A percentile compares a stretch with the other conserved stretches of the same genome.
These are phyloP conservation scores for Sardina pilchardus DNA, from an alignment of 2,113 vertebrate genomes.

Conservation along the genomic window DNA sequence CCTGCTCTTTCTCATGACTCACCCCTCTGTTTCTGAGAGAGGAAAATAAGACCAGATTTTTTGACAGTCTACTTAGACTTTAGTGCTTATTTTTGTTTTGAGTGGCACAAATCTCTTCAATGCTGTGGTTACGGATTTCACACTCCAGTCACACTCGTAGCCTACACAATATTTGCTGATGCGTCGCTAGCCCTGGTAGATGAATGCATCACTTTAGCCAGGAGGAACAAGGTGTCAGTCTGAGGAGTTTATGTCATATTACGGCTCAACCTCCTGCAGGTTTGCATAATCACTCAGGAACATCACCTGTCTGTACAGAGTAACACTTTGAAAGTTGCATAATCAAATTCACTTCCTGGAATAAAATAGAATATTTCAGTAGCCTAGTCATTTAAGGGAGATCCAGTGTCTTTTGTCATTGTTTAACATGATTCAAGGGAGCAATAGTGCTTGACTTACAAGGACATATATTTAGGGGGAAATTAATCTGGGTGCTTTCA, in stretches of 20 bases:
- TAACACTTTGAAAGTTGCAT: background rate
- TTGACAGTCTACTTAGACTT: background rate
- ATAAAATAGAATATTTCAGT: background rate
- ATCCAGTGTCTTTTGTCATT: too few species aligned
- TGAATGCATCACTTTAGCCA: background rate
- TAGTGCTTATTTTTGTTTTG: background rate
- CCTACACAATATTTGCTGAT: background rate
- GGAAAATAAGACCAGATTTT: background rate
- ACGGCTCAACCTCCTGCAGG: background rate
- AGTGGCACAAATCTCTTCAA: background rate
- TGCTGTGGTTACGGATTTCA: background rate
- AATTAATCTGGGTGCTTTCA: too few species aligned
- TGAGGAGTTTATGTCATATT: background rate
- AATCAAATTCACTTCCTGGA: background rate
- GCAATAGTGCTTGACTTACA: too few species aligned
- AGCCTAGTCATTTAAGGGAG: background rate
- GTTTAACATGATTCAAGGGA: too few species aligned
- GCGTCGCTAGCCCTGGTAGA: background rate
- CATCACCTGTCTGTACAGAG: background rate
- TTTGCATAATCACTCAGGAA: background rate
- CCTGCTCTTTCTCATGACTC: conserved; percentile 29
- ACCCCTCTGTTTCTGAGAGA: background rate
- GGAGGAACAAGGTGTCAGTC: background rate
- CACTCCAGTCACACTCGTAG: background rate
- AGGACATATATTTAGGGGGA: too few species aligned